Evolutionary conservation across 2,888 invertebrate genomes (phyloP).

Genomic region (Belgica antarctica): DNA sequence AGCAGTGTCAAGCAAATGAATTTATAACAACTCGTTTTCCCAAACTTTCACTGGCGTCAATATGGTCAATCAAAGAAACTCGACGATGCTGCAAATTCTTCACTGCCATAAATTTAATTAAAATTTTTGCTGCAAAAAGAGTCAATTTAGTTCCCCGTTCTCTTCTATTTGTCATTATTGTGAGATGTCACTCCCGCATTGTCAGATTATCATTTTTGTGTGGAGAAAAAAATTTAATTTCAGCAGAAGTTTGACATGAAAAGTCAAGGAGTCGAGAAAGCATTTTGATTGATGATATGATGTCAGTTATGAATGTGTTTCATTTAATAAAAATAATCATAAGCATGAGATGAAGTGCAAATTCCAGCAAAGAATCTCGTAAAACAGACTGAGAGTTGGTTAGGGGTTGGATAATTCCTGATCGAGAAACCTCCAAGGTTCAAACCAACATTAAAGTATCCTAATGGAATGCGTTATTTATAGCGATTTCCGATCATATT

Average conservation of each 20-base stretch:
- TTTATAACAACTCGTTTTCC: neutral
- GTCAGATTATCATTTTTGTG: neutral
- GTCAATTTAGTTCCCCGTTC: neutral
- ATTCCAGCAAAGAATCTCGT: conserved; percentile 17
- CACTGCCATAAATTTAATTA: neutral
- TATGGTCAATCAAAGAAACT: conserved; percentile 3
- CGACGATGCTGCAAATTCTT: neutral
- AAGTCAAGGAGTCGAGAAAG: neutral
- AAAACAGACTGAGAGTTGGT: neutral
- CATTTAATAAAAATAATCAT: conserved; percentile 25
- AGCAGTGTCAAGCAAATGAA: neutral
- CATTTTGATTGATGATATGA: conserved; percentile 19
- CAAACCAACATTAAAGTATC: neutral
- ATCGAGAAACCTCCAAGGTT: neutral
- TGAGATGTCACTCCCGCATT: conserved; percentile 14
- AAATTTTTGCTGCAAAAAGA: conserved; percentile 1
- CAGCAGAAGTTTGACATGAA: neutral
- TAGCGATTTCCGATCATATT: no score
- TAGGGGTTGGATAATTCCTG: no score
- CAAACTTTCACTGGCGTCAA: neutral
- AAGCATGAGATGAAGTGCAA: conserved; percentile 23
- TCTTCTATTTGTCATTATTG: conserved; percentile 19
- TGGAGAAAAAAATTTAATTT: conserved; percentile 9
- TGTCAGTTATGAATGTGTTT: conserved; percentile 11
- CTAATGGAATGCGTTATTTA: neutral